phyloP scores from a whole-genome alignment of 2,797 vertebrate species.

The Rallus crepitans region DNA sequence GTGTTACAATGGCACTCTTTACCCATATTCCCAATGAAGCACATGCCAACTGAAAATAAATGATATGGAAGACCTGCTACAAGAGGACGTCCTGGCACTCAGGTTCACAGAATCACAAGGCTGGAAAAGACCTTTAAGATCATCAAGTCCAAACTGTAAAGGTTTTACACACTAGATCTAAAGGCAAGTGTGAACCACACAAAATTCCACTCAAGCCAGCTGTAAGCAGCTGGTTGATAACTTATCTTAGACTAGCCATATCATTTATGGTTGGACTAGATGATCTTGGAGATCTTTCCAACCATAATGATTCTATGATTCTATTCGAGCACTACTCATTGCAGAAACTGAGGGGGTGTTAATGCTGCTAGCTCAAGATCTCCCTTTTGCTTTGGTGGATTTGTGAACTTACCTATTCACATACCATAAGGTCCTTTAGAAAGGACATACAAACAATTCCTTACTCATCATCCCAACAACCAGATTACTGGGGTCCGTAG shows the following conservation, averaged over 20 bases:
- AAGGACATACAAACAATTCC: background rate
- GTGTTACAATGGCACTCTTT: background rate
- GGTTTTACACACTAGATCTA: background rate
- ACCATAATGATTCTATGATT: too few relatives aligned
- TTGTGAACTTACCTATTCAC: background rate
- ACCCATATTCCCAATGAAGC: background rate
- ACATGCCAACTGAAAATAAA: accelerated
- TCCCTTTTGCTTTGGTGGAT: background rate
- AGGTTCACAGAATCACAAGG: too few relatives aligned
- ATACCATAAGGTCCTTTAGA: background rate
- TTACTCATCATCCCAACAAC: background rate
- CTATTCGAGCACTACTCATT: background rate
- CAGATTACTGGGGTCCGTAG: background rate
- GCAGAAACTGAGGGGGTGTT: background rate
- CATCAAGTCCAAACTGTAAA: background rate
- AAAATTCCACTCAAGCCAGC: background rate
- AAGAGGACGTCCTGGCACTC: background rate
- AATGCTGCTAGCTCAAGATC: background rate
- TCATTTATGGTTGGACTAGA: background rate
- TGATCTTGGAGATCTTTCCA: too few relatives aligned
- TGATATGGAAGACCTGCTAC: background rate
- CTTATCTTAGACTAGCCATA: background rate
- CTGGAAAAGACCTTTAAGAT: too few relatives aligned
- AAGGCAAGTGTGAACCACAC: background rate
- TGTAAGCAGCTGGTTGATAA: background rate